phyloP scores from a whole-genome alignment of 2,797 vertebrate genomes.

The Rousettus madagascariensis region DNA sequence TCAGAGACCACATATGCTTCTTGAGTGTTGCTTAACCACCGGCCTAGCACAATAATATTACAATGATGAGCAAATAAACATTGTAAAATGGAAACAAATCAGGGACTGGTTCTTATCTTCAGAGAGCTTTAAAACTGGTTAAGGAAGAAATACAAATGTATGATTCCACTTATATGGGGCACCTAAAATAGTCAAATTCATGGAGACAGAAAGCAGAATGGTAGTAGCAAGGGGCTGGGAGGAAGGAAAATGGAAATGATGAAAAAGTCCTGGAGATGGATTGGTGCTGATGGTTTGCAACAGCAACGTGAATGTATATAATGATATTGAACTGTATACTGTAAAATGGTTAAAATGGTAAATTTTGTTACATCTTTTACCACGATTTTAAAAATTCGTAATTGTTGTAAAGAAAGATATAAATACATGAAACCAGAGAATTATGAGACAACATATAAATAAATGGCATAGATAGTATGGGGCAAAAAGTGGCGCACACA shows the following conservation, averaged over 20 bases:
- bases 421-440: not conserved
- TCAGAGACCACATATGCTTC: not conserved
- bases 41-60: too few species aligned
- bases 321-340: too few species aligned
- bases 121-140: not conserved
- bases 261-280: not conserved
- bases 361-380: not conserved
- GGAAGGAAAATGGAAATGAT: not conserved
- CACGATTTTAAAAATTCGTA: not conserved
- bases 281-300: fast-evolving
- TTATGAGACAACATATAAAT: not conserved
- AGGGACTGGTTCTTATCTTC: not conserved
- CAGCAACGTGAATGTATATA: not conserved
- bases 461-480: not conserved
- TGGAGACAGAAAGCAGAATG: not conserved
- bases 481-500: not conserved
- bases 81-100: not conserved
- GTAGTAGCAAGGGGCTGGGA: too few species aligned
- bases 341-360: not conserved
- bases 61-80: not conserved
- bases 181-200: not conserved
- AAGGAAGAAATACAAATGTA: not conserved
- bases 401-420: not conserved
- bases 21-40: not conserved
- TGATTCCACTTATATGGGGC: not conserved